Evolutionary conservation across 2,888 invertebrate species (phyloP), one percentile per base, ranked within the genome.

Genomic region (Plebejus anna): DNA sequence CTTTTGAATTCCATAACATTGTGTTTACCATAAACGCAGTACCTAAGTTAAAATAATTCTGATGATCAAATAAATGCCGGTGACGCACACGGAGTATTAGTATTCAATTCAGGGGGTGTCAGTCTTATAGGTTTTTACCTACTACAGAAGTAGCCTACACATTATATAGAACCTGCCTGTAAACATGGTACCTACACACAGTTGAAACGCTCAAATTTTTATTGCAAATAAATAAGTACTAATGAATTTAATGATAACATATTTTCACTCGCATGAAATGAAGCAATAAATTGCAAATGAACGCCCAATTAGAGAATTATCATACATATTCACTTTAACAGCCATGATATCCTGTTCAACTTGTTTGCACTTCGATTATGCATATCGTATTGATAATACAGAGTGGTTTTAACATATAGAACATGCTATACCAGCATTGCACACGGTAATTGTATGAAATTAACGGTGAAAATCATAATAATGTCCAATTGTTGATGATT

Each of bases 331-430:
- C 66, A 6, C 16, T 66, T 66, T 66, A 66, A 66, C 36, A 36
- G 66, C 32, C 32, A 47, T 13, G 72, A 28, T 47, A 72, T 42
- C 47, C 42, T 42, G 47, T 13, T 47, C 47, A 47, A 51, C 72
- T 22, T 72, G 72, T 72, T 72, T 72, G 42, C 72, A 72, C 9
- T n/a, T 11, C 47, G 47, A 72, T 72, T 72, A 66, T 66, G 72
- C 42, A 47, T 72, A 72, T 72, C 72, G 47, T 47, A 47, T 42
- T 42, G 72, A 47, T 72, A 72, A 42, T 51, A 47, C 47, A 47
- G 6, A 72, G 72, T 72, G 72, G 47, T 28, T 72, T 11, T 32
- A 32, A 32, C 22, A 61, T 66, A 66, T 36, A 36, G 36, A 66
- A 66, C 11, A 61, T 22, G 28, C 61, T 9, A 36, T 66, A 32